These are phyloP conservation scores for Muraenolepis orangiensis DNA, from an alignment of 2,797 vertebrate species.

Conservation along the genomic window DNA sequence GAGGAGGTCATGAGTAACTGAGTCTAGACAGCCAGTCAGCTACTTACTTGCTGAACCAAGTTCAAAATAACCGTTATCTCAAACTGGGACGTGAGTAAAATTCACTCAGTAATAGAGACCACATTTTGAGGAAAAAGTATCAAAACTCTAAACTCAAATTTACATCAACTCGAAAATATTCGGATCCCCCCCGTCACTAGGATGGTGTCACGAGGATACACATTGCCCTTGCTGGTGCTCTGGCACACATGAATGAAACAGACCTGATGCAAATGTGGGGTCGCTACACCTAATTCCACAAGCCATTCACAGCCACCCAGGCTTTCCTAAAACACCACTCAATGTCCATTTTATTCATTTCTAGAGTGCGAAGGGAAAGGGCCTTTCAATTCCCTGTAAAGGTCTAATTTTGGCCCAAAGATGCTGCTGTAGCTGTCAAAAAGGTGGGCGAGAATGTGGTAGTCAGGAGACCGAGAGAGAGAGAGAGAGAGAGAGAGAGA, in stretches of 20 bases:
- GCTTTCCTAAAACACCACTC: background rate
- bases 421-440: background rate
- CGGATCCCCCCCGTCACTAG: too few relatives aligned
- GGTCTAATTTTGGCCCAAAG: background rate
- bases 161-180: too few relatives aligned
- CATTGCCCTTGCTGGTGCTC: background rate
- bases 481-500: too few relatives aligned
- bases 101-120: too few relatives aligned
- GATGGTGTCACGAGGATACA: background rate
- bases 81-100: too few relatives aligned
- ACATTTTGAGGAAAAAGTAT: too few relatives aligned
- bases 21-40: too few relatives aligned
- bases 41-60: too few relatives aligned
- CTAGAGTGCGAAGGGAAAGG: background rate
- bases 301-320: background rate
- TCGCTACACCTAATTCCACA: background rate
- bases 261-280: background rate
- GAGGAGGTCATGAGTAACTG: too few relatives aligned
- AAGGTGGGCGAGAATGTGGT: background rate
- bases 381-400: background rate
- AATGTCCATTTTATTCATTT: background rate
- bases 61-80: too few relatives aligned
- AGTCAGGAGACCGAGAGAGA: background rate
- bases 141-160: too few relatives aligned
- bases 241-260: background rate